Conservation (phyloP, 2,888 invertebrate genomes). For the Malacosoma neustria region DNA sequence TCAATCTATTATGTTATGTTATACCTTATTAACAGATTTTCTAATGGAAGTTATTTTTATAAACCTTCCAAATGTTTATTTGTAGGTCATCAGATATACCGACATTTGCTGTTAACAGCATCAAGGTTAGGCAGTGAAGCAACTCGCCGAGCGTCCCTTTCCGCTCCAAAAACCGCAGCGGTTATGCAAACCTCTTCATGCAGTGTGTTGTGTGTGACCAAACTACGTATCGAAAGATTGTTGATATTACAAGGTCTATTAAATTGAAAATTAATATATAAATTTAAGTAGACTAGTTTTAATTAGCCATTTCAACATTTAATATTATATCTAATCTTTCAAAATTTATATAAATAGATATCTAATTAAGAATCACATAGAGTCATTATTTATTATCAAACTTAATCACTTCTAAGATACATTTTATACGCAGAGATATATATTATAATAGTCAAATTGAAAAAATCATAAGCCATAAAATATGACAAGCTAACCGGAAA, state of each 20-base stretch:
- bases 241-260: background rate
- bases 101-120: constrained; percentile 3
- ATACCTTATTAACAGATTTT: too few species aligned
- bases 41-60: constrained; percentile 15
- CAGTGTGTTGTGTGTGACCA: constrained; percentile 5
- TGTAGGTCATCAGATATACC: constrained; percentile 13
- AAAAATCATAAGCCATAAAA: constrained; percentile 63
- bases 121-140: constrained; percentile 57
- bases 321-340: too few species aligned
- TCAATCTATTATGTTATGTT: too few species aligned
- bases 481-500: constrained; percentile 69
- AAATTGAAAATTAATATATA: background rate
- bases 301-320: too few species aligned
- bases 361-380: too few species aligned
- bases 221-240: background rate
- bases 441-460: constrained; percentile 29
- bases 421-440: too few species aligned
- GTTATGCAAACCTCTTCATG: constrained; percentile 51
- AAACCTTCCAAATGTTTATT: constrained; percentile 15
- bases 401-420: too few species aligned
- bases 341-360: too few species aligned
- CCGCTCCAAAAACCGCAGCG: constrained; percentile 63
- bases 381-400: too few species aligned
- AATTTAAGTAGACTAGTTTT: too few species aligned
- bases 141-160: constrained; percentile 55